Base-by-base conservation (phyloP, 2,797 vertebrate species). In the Sylvilagus floridanus region DNA sequence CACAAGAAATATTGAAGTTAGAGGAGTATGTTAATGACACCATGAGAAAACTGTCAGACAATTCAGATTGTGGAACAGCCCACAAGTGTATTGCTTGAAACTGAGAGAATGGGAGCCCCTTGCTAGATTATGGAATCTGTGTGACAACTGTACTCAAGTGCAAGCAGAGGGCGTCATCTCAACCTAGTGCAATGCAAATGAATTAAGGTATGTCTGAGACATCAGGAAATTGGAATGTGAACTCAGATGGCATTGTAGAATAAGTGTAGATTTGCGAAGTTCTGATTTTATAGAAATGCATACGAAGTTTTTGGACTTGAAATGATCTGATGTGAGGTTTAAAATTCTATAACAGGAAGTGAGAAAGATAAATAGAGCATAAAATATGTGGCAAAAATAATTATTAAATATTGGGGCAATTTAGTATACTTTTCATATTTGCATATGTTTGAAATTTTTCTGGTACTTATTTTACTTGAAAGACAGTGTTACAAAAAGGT, bases 251-350 rank as follows among this genome's bases (percentile, higher is more conserved):
- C 62, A 72, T 89, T 82, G 76, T 71, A 54, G 77, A 90, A 84
- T 90, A 78, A 75, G 32, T 77, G 28, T 32, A 22, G 68, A 93
- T 92, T 87, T 90, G 10, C 47, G 32, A 65, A 88, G 47, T 93
- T 21, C 62, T 72, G 83, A 85, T 89, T 91, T 97, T 95, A 89
- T 37, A 77, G 69, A 93, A n/a, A 32, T 77, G 78, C 24, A 24
- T 69, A 50, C 28, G n/a, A 95, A 75, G 11, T 83, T 54, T 88
- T 90, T 82, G 75, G n/a, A 66, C 7, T 85, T 90, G 42, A 88
- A 82, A 83, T 88, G 42, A 90, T 52, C 28, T 68, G 7, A 47
- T 78, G 5, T 72, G n/a, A 71, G 42, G 26, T 79, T 77, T 75
- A 35, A 89, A 82, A 85, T 88, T 93, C 63, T 93, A 0, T 84